phyloP scores from a whole-genome alignment of 1,140 invertebrate genomes.

The Delia radicum region DNA sequence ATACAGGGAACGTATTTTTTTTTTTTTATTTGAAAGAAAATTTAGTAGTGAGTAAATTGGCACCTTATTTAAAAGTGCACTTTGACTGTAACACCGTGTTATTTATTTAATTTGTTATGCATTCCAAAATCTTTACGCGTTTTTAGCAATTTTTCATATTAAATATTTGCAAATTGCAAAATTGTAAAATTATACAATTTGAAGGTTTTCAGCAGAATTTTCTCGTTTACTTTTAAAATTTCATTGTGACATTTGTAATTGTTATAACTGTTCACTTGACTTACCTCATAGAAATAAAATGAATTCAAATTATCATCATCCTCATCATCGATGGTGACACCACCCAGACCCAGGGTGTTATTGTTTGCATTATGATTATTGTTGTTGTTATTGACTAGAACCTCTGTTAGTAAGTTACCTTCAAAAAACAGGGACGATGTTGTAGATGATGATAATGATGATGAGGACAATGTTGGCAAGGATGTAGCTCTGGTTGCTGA shows the following conservation, averaged over 20 bases:
- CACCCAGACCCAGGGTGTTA: background rate
- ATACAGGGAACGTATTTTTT: no score
- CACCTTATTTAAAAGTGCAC: no score
- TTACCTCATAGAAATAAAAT: slow-evolving; percentile 33
- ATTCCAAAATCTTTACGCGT: no score
- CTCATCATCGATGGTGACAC: background rate
- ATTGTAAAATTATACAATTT: no score
- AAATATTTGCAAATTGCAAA: no score
- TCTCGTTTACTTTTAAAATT: background rate
- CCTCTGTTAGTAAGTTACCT: background rate
- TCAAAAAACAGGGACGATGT: slow-evolving; percentile 3
- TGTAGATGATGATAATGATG: background rate
- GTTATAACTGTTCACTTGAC: background rate
- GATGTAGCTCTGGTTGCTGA: background rate
- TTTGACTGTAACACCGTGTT: no score
- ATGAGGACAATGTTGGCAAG: background rate
- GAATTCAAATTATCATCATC: slow-evolving; percentile 28
- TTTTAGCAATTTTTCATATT: no score
- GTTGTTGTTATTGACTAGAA: background rate
- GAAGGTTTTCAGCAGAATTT: no score
- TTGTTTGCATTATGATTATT: background rate
- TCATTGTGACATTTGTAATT: background rate
- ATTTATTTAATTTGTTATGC: no score
- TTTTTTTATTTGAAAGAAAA: no score
- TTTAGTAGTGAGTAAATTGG: no score